Evolutionary conservation across 1,140 invertebrate genomes (phyloP), one percentile per base, ranked within the genome.

Genomic region (Drosophila sechellia): DNA sequence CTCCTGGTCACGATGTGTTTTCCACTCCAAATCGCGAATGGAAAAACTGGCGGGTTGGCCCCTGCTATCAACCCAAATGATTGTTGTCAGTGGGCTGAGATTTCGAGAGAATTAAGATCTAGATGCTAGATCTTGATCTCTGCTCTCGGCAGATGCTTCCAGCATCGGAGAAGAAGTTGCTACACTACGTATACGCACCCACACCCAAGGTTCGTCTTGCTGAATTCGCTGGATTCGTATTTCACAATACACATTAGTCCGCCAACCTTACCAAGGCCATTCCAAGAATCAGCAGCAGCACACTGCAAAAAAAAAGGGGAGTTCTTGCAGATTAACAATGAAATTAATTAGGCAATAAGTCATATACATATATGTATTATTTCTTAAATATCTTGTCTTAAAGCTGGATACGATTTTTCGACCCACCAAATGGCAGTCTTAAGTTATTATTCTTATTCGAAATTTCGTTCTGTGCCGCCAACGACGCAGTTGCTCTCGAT

Each of bases 401-500:
- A 13, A 39, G 5, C 4, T 39, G 0, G 1, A 4, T 39, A 8
- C 2, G 8, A 10, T 8, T 31, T 31, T 31, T 31, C 6, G 31
- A 3, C 12, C 37, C 12, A 39, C 5, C 11, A 3, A 39, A 31
- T 8, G 25, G 25, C 25, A 27, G 5, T 8, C 6, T 10, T 10
- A 8, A 31, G 1, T 8, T 31, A 31, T 31, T 31, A 31, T 31
- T 31, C 8, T 31, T 31, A 37, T 13, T 13, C 0, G 1, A 1
- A 10, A 27, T 65, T 65, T 43, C 6, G 50, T 15, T 2, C 59
- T 5, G 64, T 68, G 64, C 37, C 13, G 1, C 15, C 17, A 70
- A 70, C 68, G 52, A 71, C 68, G 68, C 50, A 73, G 37, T 63
- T 74, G 37, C 70, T 74, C 49, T 43, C 50, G 58, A 52, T 61